A percentile compares a stretch with the other conserved stretches of the same genome.
phyloP scores from a whole-genome alignment of 2,113 vertebrate species.

The Xerus inauris region DNA sequence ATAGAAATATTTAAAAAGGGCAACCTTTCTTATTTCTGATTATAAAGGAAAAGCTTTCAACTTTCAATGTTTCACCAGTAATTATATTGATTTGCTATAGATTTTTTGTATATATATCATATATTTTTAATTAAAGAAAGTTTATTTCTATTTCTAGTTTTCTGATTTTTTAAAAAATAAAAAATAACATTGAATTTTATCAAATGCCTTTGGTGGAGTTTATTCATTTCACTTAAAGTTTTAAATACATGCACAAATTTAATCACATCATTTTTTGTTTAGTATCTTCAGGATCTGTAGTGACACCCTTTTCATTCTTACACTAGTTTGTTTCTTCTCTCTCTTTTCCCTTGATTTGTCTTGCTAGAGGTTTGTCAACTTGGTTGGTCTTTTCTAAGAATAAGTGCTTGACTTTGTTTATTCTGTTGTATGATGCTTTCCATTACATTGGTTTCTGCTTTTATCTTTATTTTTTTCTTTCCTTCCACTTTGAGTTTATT shows the following conservation, averaged over 20 bases:
- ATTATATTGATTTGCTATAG: neutral
- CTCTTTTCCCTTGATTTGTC: neutral
- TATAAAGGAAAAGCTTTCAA: neutral
- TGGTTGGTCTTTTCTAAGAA: neutral
- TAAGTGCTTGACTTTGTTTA: neutral
- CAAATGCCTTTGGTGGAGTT: neutral
- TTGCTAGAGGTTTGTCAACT: neutral
- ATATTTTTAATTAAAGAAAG: neutral
- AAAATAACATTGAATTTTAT: no score
- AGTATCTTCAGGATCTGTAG: neutral
- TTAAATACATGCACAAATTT: neutral
- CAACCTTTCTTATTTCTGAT: neutral
- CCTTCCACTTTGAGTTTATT: neutral
- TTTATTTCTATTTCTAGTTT: no score
- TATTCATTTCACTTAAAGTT: neutral
- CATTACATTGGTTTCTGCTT: neutral
- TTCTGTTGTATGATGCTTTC: neutral
- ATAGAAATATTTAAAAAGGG: neutral
- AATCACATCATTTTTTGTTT: neutral
- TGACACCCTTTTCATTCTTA: neutral
- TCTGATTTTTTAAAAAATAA: no score
- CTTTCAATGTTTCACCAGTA: neutral
- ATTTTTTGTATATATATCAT: neutral
- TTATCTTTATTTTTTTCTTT: neutral
- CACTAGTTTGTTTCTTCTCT: neutral